Evolutionary conservation across 2,797 vertebrate species (phyloP), one percentile per base, ranked within the genome.

Genomic region (Phyllotis vaccarum): DNA sequence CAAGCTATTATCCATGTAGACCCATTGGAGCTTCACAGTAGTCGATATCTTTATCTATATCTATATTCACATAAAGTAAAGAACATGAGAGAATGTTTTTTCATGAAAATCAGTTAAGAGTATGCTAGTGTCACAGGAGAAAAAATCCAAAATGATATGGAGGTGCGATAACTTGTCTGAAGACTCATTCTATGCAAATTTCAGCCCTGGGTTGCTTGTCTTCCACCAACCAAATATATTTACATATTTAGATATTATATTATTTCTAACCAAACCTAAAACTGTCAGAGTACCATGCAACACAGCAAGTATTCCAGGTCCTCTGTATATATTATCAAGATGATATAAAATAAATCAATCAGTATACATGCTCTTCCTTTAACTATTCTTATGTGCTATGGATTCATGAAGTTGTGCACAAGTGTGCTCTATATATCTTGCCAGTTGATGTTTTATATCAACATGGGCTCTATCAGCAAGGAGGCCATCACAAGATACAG

Each of bases 221-320:
- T 68, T 9, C 31, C 58, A 74, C 29, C 87, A 95, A 21, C 1
- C 3, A 60, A 90, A 68, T 78, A 19, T 76, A 31, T 60, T 54
- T 91, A 86, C 93, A 34, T 72, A 72, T 54, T 74, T 46, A 72
- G 66, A 81, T 92, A 91, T n/a, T 31, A 11, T 89, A 11, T 46
- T 92, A 17, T 86, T 37, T 56, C 34, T 79, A 19, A 56, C 16
- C 40, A 62, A 43, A 86, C 37, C 29, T 66, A 70, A 37, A 72
- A 56, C 66, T 34, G 92, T 46, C 19, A 52, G 37, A 95, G 49
- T 72, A 24, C 46, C 43, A 46, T 13, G 1, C 34, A 34, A 27
- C 80, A 78, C 80, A 86, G 54, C 21, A 89, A 82, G 31, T 14
- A 58, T 75, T 64, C 56, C 34, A 34, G 27, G 31, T 68, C 2